These are phyloP conservation scores for Alectoris magna DNA, from an alignment of 2,797 vertebrate genomes.

Conservation along the genomic window DNA sequence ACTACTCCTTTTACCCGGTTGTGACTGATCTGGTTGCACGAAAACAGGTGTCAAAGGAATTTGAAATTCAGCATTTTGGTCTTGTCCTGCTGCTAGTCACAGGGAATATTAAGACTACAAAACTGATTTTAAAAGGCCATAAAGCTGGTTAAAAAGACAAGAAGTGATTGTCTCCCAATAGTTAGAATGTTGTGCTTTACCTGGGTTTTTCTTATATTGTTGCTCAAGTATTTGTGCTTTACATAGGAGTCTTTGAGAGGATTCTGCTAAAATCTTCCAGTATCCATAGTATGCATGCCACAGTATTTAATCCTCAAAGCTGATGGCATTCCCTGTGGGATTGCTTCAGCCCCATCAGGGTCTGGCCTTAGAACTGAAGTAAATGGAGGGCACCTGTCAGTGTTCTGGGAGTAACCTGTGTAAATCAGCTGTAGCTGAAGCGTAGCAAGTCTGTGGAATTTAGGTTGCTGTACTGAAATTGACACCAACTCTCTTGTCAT, in stretches of 20 bases:
- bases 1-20: fast-evolving
- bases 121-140: background rate
- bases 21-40: fast-evolving
- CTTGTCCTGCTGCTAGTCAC: background rate
- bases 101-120: background rate
- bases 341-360: background rate
- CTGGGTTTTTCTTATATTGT: background rate
- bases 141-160: background rate
- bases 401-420: background rate
- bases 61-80: background rate
- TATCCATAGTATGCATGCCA: fast-evolving
- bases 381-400: too few relatives aligned
- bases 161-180: fast-evolving
- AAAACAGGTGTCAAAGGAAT: background rate
- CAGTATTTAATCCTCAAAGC: fast-evolving
- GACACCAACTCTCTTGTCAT: background rate
- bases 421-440: background rate
- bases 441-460: background rate
- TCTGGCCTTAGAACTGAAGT: background rate
- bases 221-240: background rate
- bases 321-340: background rate
- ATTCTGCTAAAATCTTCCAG: fast-evolving
- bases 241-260: background rate
- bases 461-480: background rate
- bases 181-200: background rate